Evolutionary conservation across 2,888 invertebrate genomes (phyloP).

Genomic region (Thyatira batis): DNA sequence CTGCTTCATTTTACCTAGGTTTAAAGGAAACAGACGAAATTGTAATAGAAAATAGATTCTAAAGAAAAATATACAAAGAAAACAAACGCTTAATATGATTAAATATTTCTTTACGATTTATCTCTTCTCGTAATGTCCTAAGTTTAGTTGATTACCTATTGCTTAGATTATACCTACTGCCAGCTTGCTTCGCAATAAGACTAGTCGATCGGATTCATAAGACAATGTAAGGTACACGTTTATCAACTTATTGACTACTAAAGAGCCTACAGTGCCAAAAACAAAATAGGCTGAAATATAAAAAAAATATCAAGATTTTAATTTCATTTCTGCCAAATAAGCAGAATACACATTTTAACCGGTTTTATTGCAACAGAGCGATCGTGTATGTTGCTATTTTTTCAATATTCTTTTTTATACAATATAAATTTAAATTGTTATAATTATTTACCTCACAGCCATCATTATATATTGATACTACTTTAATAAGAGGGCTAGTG

Average conservation of each 20-base stretch:
- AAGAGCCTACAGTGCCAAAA: slow-evolving; percentile 32
- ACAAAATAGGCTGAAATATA: slow-evolving; percentile 22
- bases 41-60: too few species aligned
- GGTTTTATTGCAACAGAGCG: slow-evolving; percentile 59
- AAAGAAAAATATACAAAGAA: too few species aligned
- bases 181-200: background rate
- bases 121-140: background rate
- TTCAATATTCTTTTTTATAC: slow-evolving; percentile 66
- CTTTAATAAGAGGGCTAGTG: slow-evolving; percentile 80
- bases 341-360: slow-evolving; percentile 38
- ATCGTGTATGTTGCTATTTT: slow-evolving; percentile 60
- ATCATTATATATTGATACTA: slow-evolving; percentile 83
- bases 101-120: too few species aligned
- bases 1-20: too few species aligned
- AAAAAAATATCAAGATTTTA: slow-evolving; percentile 15
- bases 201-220: background rate
- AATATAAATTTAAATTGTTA: slow-evolving; percentile 81
- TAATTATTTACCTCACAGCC: slow-evolving; percentile 81
- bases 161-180: background rate
- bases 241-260: background rate
- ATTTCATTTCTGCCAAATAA: slow-evolving; percentile 27
- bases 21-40: too few species aligned
- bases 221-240: background rate
- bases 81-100: too few species aligned
- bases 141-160: background rate